These are phyloP conservation scores for Galemys pyrenaicus DNA, from an alignment of 2,113 vertebrate genomes.

Conservation along the genomic window DNA sequence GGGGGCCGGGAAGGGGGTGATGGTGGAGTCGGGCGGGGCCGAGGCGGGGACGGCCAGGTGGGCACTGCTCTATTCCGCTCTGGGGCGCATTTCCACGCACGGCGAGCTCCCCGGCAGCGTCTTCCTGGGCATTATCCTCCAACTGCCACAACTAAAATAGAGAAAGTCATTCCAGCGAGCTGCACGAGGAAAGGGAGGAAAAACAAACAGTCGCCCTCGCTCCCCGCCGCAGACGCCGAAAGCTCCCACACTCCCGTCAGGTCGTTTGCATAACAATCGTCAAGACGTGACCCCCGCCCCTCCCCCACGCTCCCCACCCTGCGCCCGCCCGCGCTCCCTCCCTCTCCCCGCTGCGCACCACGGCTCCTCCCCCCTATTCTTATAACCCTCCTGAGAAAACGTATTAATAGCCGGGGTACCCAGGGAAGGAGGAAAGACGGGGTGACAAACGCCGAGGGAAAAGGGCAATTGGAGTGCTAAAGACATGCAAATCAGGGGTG, in stretches of 20 bases:
- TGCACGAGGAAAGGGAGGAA: constrained; percentile 62
- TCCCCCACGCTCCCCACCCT: not conserved
- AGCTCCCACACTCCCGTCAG: constrained; percentile 61
- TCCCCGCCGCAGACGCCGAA: constrained; percentile 26
- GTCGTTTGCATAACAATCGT: constrained; percentile 81
- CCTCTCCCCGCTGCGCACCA: constrained; percentile 26
- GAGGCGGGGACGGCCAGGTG: constrained; percentile 80
- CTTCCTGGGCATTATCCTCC: constrained; percentile 83
- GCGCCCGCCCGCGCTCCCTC: not conserved
- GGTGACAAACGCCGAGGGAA: constrained; percentile 82
- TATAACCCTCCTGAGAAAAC: constrained; percentile 77
- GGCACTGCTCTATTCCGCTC: constrained; percentile 81
- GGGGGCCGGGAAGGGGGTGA: constrained; percentile 57
- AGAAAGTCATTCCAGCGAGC: constrained; percentile 85
- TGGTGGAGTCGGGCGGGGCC: constrained; percentile 59
- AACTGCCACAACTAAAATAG: constrained; percentile 85
- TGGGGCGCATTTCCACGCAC: constrained; percentile 81
- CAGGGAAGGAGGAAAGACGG: constrained; percentile 66
- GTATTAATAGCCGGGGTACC: constrained; percentile 78
- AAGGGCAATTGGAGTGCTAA: constrained; percentile 82
- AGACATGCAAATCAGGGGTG: constrained; percentile 83
- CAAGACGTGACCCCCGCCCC: constrained; percentile 64
- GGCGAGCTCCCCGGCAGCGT: constrained; percentile 75
- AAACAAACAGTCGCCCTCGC: constrained; percentile 65
- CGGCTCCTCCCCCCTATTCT: constrained; percentile 72